phyloP scores from a whole-genome alignment of 2,113 vertebrate species.

The Mohoua ochrocephala region DNA sequence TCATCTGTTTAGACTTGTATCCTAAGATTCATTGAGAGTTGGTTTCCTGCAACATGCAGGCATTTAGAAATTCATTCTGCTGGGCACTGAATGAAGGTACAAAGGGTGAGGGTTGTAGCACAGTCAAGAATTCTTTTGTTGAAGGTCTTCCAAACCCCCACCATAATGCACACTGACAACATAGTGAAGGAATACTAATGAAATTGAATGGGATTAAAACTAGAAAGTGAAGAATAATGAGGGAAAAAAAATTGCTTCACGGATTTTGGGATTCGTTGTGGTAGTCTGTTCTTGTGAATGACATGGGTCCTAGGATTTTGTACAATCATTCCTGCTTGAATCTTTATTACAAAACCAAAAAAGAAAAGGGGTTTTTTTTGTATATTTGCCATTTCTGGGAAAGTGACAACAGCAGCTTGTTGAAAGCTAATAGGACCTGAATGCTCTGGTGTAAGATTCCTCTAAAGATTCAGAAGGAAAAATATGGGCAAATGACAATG shows the following conservation, averaged over 20 bases:
- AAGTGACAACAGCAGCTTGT: background rate
- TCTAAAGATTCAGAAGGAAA: background rate
- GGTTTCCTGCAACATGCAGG: constrained; percentile 9
- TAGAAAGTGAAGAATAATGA: background rate
- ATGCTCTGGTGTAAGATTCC: background rate
- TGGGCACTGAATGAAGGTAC: background rate
- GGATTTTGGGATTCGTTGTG: background rate
- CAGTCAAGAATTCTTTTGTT: constrained; percentile 19
- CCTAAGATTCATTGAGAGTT: constrained; percentile 23
- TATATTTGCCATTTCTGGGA: background rate
- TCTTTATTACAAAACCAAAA: background rate
- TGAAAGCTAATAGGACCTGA: background rate
- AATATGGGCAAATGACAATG: background rate
- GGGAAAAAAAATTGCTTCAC: background rate
- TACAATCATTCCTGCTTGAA: background rate
- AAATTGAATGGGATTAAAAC: background rate
- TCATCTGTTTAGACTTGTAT: constrained; percentile 39
- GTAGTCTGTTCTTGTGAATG: background rate
- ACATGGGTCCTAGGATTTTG: background rate
- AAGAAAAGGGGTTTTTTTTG: background rate
- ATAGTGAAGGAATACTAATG: constrained; percentile 25
- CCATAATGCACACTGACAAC: constrained; percentile 16
- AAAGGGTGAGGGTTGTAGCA: constrained; percentile 13
- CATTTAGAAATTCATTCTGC: constrained; percentile 33
- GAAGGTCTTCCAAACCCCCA: constrained; percentile 4